Evolutionary conservation across 2,113 vertebrate genomes (phyloP).

Genomic region (Oncorhynchus keta): DNA sequence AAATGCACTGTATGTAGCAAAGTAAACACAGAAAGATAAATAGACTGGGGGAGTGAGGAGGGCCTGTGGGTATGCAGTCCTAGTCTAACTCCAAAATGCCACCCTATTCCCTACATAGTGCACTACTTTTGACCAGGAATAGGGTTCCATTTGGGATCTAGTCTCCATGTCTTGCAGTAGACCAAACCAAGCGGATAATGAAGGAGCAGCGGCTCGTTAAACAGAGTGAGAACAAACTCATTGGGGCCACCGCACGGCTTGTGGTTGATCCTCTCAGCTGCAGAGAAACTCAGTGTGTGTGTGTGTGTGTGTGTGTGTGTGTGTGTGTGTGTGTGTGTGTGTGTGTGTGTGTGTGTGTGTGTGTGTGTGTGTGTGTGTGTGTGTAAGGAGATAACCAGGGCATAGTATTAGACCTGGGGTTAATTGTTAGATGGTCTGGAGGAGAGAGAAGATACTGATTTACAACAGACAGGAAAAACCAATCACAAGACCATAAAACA

Average conservation of each 20-base stretch:
- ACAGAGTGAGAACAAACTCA: constrained; percentile 8
- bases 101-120: too few relatives aligned
- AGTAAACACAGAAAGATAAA: too few relatives aligned
- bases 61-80: not conserved
- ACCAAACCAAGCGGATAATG: constrained; percentile 49
- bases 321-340: not conserved
- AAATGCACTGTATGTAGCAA: too few relatives aligned
- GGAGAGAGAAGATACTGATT: constrained; percentile 38
- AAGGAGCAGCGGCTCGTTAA: constrained; percentile 20
- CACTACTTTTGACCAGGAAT: too few relatives aligned
- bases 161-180: constrained; percentile 5
- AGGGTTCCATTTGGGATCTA: too few relatives aligned
- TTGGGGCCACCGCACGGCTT: not conserved
- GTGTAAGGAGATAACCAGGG: not conserved
- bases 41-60: not conserved
- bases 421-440: constrained; percentile 12
- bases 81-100: too few relatives aligned
- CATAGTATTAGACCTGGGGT: constrained; percentile 22
- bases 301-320: not conserved
- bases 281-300: not conserved
- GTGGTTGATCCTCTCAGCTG: not conserved
- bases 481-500: too few relatives aligned
- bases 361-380: not conserved
- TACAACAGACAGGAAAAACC: constrained; percentile 17
- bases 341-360: not conserved